These are phyloP conservation scores for Acridotheres tristis DNA, from an alignment of 2,797 vertebrate species.

Conservation along the genomic window DNA sequence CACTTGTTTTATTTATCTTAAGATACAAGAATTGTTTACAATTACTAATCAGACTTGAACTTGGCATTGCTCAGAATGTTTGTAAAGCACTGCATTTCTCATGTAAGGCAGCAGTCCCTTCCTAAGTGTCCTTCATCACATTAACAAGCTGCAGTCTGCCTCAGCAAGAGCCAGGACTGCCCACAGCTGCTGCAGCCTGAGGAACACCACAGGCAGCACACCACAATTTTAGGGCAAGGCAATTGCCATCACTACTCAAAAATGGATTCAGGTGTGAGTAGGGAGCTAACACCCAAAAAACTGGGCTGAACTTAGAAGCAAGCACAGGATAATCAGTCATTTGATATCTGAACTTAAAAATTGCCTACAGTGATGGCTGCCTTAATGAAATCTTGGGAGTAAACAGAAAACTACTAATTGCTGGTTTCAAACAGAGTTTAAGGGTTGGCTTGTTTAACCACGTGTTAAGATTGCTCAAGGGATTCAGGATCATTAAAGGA, in stretches of 20 bases:
- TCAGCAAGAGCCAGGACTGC: background rate
- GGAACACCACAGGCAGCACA: background rate
- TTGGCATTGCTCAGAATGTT: background rate
- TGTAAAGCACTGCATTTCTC: background rate
- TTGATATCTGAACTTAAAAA: background rate
- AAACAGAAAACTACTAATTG: background rate
- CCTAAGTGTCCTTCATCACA: background rate
- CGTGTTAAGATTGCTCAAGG: background rate
- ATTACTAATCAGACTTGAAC: background rate
- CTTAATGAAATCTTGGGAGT: background rate
- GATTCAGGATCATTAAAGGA: background rate
- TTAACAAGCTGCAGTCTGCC: background rate
- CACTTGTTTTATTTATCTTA: constrained; percentile 95
- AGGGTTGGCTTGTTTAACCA: background rate
- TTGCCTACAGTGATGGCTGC: background rate
- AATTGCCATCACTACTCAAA: background rate
- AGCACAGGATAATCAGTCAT: background rate
- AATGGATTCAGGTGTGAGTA: background rate
- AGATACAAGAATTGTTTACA: constrained; percentile 42
- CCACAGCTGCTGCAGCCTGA: background rate
- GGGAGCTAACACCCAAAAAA: background rate
- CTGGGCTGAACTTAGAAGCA: background rate
- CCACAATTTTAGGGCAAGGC: background rate
- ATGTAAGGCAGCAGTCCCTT: background rate
- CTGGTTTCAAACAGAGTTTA: background rate